These are phyloP conservation scores for Protobothrops flavoviridis DNA, from an alignment of 2,113 vertebrate genomes.

Conservation along the genomic window DNA sequence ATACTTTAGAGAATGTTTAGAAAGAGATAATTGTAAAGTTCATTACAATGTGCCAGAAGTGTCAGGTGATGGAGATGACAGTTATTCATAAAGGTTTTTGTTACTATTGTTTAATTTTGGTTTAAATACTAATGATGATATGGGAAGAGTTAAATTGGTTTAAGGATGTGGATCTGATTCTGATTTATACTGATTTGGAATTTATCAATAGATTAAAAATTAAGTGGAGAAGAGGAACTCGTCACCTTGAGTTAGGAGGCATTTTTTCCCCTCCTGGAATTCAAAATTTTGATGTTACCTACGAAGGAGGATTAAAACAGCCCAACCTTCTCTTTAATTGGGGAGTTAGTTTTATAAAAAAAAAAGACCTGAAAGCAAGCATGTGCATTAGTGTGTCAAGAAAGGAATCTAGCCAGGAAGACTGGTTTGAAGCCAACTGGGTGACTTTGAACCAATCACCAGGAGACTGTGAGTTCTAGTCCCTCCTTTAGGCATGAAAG, in stretches of 20 bases:
- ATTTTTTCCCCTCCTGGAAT: neutral
- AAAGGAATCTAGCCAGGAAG: neutral
- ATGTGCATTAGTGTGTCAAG: neutral
- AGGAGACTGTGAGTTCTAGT: neutral
- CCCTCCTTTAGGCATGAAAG: neutral
- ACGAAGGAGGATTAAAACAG: neutral
- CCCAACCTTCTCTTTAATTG: neutral
- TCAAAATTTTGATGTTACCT: neutral
- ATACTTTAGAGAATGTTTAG: neutral
- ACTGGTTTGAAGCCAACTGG: neutral
- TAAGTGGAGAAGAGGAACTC: neutral
- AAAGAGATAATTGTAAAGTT: neutral
- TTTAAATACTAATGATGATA: neutral
- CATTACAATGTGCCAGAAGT: neutral
- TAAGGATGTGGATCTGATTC: neutral
- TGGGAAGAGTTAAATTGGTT: neutral
- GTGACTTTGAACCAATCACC: neutral
- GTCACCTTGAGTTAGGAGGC: neutral
- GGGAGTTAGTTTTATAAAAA: neutral
- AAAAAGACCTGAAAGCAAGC: neutral
- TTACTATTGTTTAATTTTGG: neutral
- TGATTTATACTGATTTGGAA: neutral
- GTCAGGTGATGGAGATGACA: neutral
- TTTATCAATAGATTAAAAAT: neutral
- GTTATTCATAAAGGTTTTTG: neutral